phyloP scores from a whole-genome alignment of 2,113 vertebrate species.

The Myotis brandtii region DNA sequence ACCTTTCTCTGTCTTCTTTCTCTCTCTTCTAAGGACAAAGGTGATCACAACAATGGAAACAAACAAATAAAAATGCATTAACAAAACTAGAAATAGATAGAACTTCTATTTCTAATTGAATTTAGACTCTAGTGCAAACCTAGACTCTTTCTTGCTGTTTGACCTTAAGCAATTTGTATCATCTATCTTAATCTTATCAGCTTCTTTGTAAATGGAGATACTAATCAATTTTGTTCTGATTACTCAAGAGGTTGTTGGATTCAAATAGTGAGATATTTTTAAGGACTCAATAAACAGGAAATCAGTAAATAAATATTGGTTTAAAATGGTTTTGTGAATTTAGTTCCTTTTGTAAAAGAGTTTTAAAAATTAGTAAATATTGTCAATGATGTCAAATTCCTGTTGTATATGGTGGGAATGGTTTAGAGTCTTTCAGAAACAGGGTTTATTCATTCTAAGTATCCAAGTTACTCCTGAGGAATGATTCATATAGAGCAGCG shows the following conservation, averaged over 20 bases:
- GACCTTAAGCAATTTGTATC: neutral
- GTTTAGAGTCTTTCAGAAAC: neutral
- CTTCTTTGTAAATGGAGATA: neutral
- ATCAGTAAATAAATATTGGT: constrained; percentile 24
- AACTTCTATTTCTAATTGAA: neutral
- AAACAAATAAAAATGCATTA: neutral
- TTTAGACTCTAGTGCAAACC: neutral
- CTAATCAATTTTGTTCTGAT: neutral
- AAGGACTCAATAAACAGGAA: neutral
- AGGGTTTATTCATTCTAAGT: neutral
- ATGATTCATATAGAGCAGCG: neutral
- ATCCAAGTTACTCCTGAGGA: neutral
- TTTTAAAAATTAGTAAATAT: constrained; percentile 22
- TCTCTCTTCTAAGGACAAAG: neutral
- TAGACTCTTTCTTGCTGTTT: neutral
- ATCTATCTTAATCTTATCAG: neutral
- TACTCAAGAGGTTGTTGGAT: neutral
- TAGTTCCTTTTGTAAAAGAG: neutral
- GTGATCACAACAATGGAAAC: neutral
- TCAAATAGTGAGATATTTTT: neutral
- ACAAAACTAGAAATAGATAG: neutral
- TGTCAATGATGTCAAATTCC: neutral
- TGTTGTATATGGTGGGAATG: neutral
- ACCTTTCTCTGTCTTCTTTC: neutral
- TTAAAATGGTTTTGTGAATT: constrained; percentile 39